A percentile compares a stretch with the other conserved stretches of the same genome.
These are phyloP conservation scores for Raillietiella orientalis DNA, from an alignment of 2,888 invertebrate genomes.

Conservation along the genomic window DNA sequence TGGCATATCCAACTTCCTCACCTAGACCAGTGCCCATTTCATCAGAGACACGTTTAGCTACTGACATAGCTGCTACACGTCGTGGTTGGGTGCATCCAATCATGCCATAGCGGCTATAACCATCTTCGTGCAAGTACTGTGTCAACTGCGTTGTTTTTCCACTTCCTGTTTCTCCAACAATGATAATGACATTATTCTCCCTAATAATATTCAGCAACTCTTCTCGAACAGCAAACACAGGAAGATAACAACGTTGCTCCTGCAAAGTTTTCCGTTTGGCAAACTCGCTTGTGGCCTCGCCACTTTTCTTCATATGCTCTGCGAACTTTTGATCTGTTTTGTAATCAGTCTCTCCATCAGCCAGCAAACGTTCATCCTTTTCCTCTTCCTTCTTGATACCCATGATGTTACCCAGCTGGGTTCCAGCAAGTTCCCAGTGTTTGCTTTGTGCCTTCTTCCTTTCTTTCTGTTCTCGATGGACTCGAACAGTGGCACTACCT, in stretches of 20 bases:
- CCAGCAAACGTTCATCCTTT: constrained; percentile 5
- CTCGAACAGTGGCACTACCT: constrained; percentile 62
- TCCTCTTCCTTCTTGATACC: constrained; percentile 51
- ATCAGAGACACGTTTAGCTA: constrained; percentile 92
- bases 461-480: constrained; percentile 82
- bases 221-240: constrained; percentile 80
- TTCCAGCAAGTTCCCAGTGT: constrained; percentile 95
- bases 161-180: constrained; percentile 78
- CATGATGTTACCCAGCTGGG: constrained; percentile 83
- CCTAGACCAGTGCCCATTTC: constrained; percentile 73
- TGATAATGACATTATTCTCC: constrained; percentile 76
- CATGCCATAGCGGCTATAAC: constrained; percentile 64
- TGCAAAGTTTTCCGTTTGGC: constrained; percentile 46
- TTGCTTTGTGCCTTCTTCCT: constrained; percentile 87
- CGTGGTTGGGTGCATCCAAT: constrained; percentile 96
- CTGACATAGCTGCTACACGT: constrained; percentile 90
- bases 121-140: constrained; percentile 89
- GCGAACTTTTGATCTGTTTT: constrained; percentile 88
- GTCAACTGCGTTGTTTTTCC: constrained; percentile 95
- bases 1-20: constrained; percentile 89
- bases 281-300: constrained; percentile 40
- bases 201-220: constrained; percentile 64
- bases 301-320: constrained; percentile 44
- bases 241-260: constrained; percentile 67
- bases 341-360: constrained; percentile 33